phyloP scores from a whole-genome alignment of 2,797 vertebrate genomes.

The Megaceryle alcyon region DNA sequence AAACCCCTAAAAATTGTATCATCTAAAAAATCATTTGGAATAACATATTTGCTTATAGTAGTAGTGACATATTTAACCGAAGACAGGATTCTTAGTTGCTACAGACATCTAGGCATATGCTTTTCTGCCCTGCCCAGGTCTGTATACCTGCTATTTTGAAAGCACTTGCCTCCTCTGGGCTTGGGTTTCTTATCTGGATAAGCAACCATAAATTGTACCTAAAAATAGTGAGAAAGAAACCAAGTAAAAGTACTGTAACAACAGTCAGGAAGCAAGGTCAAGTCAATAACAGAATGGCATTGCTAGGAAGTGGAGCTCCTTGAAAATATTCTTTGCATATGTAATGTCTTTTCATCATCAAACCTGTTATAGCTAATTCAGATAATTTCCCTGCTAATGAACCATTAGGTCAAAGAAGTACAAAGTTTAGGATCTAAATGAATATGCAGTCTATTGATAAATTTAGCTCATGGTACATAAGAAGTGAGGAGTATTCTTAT shows the following conservation, averaged over 20 bases:
- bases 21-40: neutral
- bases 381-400: neutral
- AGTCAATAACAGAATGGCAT: neutral
- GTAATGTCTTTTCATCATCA: neutral
- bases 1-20: neutral
- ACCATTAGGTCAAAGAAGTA: neutral
- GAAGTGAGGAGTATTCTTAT: neutral
- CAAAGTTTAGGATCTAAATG: neutral
- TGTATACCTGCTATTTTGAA: neutral
- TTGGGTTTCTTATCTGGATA: neutral
- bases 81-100: neutral
- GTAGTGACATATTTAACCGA: neutral
- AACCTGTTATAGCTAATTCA: neutral
- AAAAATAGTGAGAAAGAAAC: neutral
- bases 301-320: neutral
- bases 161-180: neutral
- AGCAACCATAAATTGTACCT: neutral
- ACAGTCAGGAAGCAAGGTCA: neutral
- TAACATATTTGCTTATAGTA: neutral
- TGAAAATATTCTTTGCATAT: neutral
- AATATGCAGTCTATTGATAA: neutral
- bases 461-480: neutral
- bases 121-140: neutral
- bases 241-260: neutral
- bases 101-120: neutral